phyloP scores from a whole-genome alignment of 2,113 vertebrate species.

The Leptocoma aspasia region DNA sequence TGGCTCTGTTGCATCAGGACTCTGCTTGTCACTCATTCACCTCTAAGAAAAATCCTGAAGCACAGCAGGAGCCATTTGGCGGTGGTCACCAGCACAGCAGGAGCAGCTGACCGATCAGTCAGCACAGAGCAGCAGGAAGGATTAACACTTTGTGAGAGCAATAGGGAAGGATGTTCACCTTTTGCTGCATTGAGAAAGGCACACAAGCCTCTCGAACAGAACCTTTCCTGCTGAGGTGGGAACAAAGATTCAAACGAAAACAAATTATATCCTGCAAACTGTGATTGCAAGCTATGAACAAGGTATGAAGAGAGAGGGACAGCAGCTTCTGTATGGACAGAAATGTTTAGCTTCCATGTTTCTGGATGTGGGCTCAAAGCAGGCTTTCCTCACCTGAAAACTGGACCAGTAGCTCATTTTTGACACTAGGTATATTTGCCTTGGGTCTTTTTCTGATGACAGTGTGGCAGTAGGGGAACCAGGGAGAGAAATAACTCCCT shows the following conservation, averaged over 20 bases:
- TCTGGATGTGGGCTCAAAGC: neutral
- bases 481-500: neutral
- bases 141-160: neutral
- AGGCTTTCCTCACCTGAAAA: neutral
- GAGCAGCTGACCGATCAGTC: neutral
- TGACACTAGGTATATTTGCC: neutral
- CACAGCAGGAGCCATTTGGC: accelerated
- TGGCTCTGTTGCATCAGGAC: neutral
- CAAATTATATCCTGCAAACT: neutral
- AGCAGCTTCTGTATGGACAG: neutral
- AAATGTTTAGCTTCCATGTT: neutral
- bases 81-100: neutral
- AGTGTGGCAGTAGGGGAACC: neutral
- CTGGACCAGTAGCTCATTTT: neutral
- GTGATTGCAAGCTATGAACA: neutral
- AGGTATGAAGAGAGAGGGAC: neutral
- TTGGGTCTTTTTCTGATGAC: neutral
- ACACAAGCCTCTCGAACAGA: neutral
- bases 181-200: neutral
- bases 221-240: neutral
- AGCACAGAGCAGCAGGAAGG: neutral
- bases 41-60: neutral
- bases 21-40: neutral
- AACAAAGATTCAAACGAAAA: neutral
- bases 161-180: neutral